phyloP scores from a whole-genome alignment of 2,113 vertebrate species.

The Eurypyga helias region DNA sequence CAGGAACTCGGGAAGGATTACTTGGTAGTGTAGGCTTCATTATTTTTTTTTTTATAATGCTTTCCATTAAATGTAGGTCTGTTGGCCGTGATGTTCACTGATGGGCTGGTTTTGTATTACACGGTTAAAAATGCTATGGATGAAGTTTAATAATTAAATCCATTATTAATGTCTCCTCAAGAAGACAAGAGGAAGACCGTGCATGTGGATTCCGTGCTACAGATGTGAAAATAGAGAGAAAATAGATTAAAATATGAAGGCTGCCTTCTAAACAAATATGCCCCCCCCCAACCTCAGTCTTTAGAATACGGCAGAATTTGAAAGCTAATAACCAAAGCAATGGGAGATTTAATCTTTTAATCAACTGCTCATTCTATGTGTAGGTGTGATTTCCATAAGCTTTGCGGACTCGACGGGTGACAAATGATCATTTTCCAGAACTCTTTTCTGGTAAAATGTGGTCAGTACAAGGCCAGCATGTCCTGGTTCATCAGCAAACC shows the following conservation, averaged over 20 bases:
- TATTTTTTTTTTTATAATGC: neutral
- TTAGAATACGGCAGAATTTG: neutral
- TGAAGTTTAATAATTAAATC: constrained; percentile 63
- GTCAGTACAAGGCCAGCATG: neutral
- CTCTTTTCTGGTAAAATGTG: neutral
- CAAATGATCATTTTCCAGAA: neutral
- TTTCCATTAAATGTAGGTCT: constrained; percentile 39
- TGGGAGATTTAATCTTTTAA: neutral
- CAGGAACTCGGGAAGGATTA: constrained; percentile 48
- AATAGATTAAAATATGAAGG: neutral
- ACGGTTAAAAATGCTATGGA: constrained; percentile 24
- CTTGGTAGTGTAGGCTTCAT: constrained; percentile 13
- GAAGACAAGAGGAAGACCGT: neutral
- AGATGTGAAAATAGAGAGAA: neutral
- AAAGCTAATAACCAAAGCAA: neutral
- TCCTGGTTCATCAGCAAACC: neutral
- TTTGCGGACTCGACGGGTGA: neutral
- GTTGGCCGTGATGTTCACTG: neutral
- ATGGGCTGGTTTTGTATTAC: constrained; percentile 57
- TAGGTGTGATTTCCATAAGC: neutral
- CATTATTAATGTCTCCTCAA: constrained; percentile 52
- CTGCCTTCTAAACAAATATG: neutral
- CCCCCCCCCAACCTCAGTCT: neutral
- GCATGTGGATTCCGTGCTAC: constrained; percentile 10
- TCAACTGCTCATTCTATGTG: neutral